Evolutionary conservation across 2,888 invertebrate genomes (phyloP), one percentile per base, ranked within the genome.

Genomic region (Xestia ashworthii): DNA sequence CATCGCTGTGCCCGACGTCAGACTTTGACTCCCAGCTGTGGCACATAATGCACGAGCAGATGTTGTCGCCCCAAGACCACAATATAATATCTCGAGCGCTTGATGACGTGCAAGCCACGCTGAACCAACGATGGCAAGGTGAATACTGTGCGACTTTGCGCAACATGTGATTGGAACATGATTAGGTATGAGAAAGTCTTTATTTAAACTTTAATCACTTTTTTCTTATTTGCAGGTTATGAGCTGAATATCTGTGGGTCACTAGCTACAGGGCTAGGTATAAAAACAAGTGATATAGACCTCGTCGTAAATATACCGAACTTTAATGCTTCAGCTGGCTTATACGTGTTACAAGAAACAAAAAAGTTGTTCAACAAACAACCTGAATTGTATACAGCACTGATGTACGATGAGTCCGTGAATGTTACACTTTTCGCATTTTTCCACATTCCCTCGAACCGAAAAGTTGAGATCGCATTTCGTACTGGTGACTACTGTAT

Each of bases 201-300:
- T 46, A 22, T 46, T n/a, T 2, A 25, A 16, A 1, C 11, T 14
- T 22, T 32, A 3, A 41, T 25, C 22, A 22, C 9, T 19, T 25
- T 25, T 19, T 0, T n/a, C n/a, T 55, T 67, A 5, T 50, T 80
- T 70, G 0, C 84, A 91, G 91, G 78, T 25, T 73, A 77, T 25
- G 71, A 78, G 67, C 78, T 88, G 14, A n/a, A 38, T 1, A 72
- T 80, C 9, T 86, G 78, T 53, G 91, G 91, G 0, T 89, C 91
- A 0, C 64, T 88, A 12, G 78, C 72, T 9, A 81, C 85, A 6
- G 90, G 89, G 0, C 75, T 91, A 19, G 87, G 81, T 8, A 25
- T 78, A 11, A 76, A 75, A 50, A 32, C 71, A 48, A 91, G 91
- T 67, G 91, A 91, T 76, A 71, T 81, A 0, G 91, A 91, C 78